phyloP scores from a whole-genome alignment of 2,888 invertebrate species.

The Caenorhabditis plicata region DNA sequence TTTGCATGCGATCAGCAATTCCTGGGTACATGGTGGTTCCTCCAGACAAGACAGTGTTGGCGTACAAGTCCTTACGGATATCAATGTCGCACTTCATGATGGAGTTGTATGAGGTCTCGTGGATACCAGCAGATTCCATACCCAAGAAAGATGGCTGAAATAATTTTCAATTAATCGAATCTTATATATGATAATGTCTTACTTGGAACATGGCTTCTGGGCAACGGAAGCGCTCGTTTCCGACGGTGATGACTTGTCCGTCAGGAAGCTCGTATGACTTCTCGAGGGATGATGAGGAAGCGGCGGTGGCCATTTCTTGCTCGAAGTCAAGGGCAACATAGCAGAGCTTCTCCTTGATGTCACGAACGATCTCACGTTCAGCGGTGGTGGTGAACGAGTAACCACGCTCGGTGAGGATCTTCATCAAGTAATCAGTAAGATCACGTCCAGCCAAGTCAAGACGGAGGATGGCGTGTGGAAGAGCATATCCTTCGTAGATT shows the following conservation, averaged over 20 bases:
- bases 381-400: constrained; percentile 67
- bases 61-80: constrained; percentile 87
- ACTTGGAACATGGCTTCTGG: constrained; percentile 74
- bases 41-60: constrained; percentile 69
- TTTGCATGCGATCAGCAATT: constrained; percentile 95
- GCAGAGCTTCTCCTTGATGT: constrained; percentile 89
- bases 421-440: constrained; percentile 71
- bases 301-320: constrained; percentile 86
- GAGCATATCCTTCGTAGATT: constrained; percentile 79
- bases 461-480: constrained; percentile 69
- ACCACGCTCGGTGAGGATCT: constrained; percentile 67
- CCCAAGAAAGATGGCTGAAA: constrained; percentile 79
- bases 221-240: constrained; percentile 79
- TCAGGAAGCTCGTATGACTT: constrained; percentile 86
- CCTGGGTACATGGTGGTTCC: constrained; percentile 86
- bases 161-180: constrained; percentile 65
- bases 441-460: constrained; percentile 70
- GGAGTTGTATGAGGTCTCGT: constrained; percentile 80
- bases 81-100: constrained; percentile 92
- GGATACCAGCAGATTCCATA: constrained; percentile 66
- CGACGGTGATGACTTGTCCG: constrained; percentile 74
- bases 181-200: constrained; percentile 69
- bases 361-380: constrained; percentile 84
- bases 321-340: constrained; percentile 98
- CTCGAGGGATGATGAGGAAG: constrained; percentile 83